Percentiles rank a stretch among this genome's conserved stretches.
These are phyloP conservation scores for Lasioglossum lativentre DNA, from an alignment of 2,888 invertebrate species.

Conservation along the genomic window DNA sequence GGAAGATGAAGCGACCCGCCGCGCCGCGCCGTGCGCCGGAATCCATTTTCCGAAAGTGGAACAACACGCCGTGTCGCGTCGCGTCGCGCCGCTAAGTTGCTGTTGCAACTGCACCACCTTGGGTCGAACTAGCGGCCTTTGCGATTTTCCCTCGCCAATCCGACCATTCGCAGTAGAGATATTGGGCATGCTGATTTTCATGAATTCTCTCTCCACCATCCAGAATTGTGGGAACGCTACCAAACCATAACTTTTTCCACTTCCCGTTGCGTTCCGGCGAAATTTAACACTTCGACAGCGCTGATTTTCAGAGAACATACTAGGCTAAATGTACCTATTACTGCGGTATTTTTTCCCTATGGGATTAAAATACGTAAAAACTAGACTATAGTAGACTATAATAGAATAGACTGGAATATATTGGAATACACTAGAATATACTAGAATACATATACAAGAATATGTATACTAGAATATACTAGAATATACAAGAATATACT, in stretches of 20 bases:
- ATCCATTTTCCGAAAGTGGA: slow-evolving; percentile 41
- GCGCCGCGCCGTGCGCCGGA: neutral
- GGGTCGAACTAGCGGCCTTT: neutral
- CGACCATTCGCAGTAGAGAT: neutral
- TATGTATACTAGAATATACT: too few relatives aligned
- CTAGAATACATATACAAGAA: too few relatives aligned
- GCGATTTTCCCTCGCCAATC: slow-evolving; percentile 16
- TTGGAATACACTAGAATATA: too few relatives aligned
- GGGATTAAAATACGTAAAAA: too few relatives aligned
- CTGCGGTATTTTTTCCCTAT: too few relatives aligned
- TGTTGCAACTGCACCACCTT: slow-evolving; percentile 21
- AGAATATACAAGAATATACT: too few relatives aligned
- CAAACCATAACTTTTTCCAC: neutral
- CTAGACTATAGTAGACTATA: too few relatives aligned
- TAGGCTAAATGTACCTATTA: too few relatives aligned
- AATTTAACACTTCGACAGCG: slow-evolving; percentile 7
- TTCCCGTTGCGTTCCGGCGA: neutral
- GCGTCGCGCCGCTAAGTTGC: slow-evolving; percentile 15
- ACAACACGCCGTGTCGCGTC: slow-evolving; percentile 10
- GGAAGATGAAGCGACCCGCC: slow-evolving; percentile 20
- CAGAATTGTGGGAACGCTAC: neutral
- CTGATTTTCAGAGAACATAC: neutral
- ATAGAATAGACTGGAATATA: too few relatives aligned
- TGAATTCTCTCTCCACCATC: slow-evolving; percentile 9
- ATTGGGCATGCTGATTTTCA: slow-evolving; percentile 35